Percentiles rank a stretch among this genome's conserved stretches.
Conservation (phyloP, 2,888 invertebrate species). For the Ypsolopha scabrella region DNA sequence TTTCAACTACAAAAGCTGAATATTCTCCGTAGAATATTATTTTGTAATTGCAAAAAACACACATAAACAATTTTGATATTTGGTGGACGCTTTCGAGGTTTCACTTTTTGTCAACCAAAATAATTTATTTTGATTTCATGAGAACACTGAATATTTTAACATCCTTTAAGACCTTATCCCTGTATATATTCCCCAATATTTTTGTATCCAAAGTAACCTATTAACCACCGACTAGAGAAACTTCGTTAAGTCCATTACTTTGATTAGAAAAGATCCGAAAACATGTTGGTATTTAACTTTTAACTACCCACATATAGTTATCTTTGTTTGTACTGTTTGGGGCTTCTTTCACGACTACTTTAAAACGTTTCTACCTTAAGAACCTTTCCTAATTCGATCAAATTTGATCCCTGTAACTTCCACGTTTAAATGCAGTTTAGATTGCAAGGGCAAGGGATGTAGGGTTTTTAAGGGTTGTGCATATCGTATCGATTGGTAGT, state of each 20-base stretch:
- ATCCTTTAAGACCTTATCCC: no score
- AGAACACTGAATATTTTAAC: no score
- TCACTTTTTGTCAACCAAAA: no score
- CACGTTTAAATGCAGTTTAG: slow-evolving; percentile 13
- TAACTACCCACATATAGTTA: slow-evolving; percentile 40
- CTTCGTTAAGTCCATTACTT: slow-evolving; percentile 49
- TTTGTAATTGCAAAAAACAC: no score
- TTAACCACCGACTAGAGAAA: slow-evolving; percentile 10
- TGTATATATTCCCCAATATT: no score
- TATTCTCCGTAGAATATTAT: no score
- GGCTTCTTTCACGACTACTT: not conserved
- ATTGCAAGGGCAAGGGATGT: slow-evolving; percentile 17
- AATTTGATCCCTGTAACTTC: not conserved
- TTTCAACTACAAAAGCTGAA: no score
- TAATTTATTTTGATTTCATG: no score
- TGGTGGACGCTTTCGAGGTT: no score
- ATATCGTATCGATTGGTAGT: slow-evolving; percentile 60
- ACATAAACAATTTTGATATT: no score
- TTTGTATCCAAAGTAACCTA: not conserved
- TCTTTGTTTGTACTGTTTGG: slow-evolving; percentile 14
- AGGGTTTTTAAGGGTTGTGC: slow-evolving; percentile 20
- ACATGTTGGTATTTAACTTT: slow-evolving; percentile 59
- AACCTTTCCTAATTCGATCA: not conserved
- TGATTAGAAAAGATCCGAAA: slow-evolving; percentile 51
- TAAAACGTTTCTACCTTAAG: not conserved